Evolutionary conservation across 2,888 invertebrate species (phyloP), one percentile per base, ranked within the genome.

Genomic region (Cylindroiulus punctatus): DNA sequence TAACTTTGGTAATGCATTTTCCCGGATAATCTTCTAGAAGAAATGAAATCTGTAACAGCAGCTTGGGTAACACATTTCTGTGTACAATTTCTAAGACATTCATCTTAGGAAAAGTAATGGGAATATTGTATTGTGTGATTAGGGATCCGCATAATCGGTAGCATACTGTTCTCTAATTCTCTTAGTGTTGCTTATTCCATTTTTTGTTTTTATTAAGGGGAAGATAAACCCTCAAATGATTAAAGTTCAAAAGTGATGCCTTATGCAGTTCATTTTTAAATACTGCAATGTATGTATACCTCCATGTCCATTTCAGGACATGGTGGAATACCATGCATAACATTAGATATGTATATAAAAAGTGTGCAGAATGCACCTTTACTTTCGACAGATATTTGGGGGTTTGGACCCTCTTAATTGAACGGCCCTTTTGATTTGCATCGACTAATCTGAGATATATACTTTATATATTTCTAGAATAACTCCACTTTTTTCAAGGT

Each of bases 361-460:
- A n/a, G n/a, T n/a, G n/a, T n/a, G n/a, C n/a, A n/a, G n/a, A n/a
- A n/a, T n/a, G n/a, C n/a, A n/a, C n/a, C n/a, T n/a, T n/a, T 10
- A 47, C 47, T 47, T 47, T 1, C 47, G 17, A 17, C 3, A 12
- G 47, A 47, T 44, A 26, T 65, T 65, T 65, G 22, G 26, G 26
- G 65, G 65, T 65, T 26, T 65, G 26, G 12, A 26, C 10, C 26
- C 65, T 44, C 12, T 26, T 65, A 65, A 65, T 10, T 65, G 26
- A 65, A 65, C 26, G 44, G 65, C 65, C 10, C 26, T n/a, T 65
- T 26, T 65, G 65, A 65, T 65, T 22, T 65, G 65, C 65, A 26
- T 65, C 65, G 26, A 65, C 65, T 65, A 65, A 65, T 65, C 65
- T 65, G 65, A 65, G 65, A 65, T 65, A 65, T 65, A 65, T 65